Evolutionary conservation across 2,113 vertebrate species (phyloP).

Genomic region (Danionella cerebrum): DNA sequence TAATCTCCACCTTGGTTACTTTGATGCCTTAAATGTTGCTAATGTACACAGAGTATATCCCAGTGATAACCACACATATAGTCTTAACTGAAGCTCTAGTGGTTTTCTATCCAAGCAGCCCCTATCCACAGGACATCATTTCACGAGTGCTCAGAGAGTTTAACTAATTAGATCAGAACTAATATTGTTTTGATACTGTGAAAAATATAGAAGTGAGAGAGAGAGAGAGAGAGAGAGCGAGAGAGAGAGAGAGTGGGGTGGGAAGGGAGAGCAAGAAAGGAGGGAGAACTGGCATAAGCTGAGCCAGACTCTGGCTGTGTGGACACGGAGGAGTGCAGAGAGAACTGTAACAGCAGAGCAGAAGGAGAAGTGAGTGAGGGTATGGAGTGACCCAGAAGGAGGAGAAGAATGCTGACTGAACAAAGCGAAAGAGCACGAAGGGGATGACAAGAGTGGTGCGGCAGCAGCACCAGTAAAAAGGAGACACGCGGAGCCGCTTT

Average conservation of each 20-base stretch:
- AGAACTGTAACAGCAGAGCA: constrained; percentile 50
- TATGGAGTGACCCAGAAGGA: constrained; percentile 3
- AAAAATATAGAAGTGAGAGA: neutral
- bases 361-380: constrained; percentile 24
- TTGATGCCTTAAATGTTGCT: no score
- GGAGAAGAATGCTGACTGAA: constrained; percentile 40
- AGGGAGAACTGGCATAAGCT: constrained; percentile 36
- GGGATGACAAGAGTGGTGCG: constrained; percentile 17
- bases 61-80: no score
- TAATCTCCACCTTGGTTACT: no score
- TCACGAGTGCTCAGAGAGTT: no score
- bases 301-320: constrained; percentile 47
- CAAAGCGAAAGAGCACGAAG: constrained; percentile 38
- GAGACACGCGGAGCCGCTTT: constrained; percentile 11
- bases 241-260: constrained; percentile 27
- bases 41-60: no score
- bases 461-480: constrained; percentile 23
- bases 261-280: neutral
- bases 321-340: constrained; percentile 49
- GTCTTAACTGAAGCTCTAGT: no score
- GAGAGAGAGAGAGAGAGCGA: neutral
- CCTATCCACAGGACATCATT: no score
- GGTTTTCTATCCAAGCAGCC: no score
- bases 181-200: no score
- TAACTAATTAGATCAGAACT: no score